Evolutionary conservation across 2,797 vertebrate species (phyloP).

Genomic region (Potorous gilbertii): DNA sequence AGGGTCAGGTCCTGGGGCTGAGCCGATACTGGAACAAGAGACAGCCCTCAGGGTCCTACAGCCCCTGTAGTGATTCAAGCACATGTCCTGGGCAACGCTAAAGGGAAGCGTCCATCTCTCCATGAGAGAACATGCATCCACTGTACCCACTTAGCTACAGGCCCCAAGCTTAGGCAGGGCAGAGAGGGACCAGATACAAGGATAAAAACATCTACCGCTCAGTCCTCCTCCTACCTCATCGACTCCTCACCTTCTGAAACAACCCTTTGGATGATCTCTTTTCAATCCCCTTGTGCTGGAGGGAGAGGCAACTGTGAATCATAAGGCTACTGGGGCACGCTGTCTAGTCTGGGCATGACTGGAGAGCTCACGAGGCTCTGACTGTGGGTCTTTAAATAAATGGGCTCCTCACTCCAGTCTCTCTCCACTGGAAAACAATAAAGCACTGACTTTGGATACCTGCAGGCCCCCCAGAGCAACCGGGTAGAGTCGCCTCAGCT

Average conservation of each 20-base stretch:
- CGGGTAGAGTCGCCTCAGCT: constrained; percentile 41
- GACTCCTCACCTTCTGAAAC: constrained; percentile 57
- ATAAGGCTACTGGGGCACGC: constrained; percentile 85
- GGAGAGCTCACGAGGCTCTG: constrained; percentile 33
- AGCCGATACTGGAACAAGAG: not conserved
- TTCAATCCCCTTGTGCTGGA: constrained; percentile 79
- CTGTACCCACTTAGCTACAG: constrained; percentile 30
- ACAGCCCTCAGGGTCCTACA: constrained; percentile 12
- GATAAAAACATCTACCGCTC: constrained; percentile 17
- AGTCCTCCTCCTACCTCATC: not conserved
- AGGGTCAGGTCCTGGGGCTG: not conserved
- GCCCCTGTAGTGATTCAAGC: not conserved
- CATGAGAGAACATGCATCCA: constrained; percentile 30
- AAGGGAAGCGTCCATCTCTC: constrained; percentile 3
- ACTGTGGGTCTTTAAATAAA: not conserved
- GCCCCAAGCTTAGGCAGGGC: not conserved
- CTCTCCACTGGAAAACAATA: constrained; percentile 21
- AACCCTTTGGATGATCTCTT: constrained; percentile 84
- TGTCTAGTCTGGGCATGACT: constrained; percentile 74
- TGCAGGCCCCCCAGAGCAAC: constrained; percentile 12
- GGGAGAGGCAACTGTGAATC: constrained; percentile 88
- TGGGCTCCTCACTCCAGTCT: constrained; percentile 45
- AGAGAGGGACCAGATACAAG: constrained; percentile 1
- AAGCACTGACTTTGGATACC: not conserved
- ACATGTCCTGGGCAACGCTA: not conserved